These are phyloP conservation scores for Kryptolebias marmoratus DNA, from an alignment of 2,113 vertebrate species.

Conservation along the genomic window DNA sequence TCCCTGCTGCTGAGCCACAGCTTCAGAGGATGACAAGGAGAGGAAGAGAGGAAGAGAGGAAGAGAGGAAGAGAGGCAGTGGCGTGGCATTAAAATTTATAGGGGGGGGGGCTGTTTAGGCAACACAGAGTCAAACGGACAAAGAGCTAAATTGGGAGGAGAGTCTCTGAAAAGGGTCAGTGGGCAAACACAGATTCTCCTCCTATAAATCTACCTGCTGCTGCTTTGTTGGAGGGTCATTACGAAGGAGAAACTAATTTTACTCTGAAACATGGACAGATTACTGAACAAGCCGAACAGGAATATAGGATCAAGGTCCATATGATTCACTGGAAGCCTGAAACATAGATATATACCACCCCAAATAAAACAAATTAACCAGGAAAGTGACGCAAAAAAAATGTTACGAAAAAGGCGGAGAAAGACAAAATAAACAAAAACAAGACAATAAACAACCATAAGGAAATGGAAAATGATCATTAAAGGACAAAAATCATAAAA, in stretches of 20 bases:
- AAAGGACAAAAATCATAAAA: background rate
- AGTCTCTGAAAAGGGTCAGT: conserved; percentile 19
- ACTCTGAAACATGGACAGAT: background rate
- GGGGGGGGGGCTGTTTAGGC: conserved; percentile 37
- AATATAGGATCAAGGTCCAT: background rate
- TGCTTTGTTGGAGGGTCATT: conserved; percentile 4
- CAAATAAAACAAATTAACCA: no score
- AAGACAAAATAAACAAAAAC: no score
- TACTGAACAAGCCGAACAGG: background rate
- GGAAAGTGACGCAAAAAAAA: background rate
- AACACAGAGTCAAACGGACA: conserved; percentile 33
- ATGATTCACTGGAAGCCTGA: background rate
- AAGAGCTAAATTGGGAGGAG: conserved; percentile 29
- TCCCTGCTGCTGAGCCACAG: conserved; percentile 59
- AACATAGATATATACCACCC: background rate
- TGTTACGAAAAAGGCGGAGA: background rate
- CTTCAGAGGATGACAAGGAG: conserved; percentile 34
- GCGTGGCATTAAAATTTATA: conserved; percentile 47
- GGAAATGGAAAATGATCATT: background rate
- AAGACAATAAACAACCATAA: background rate
- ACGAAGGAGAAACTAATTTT: conserved; percentile 9
- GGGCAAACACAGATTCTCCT: conserved; percentile 17
- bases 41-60: conserved; percentile 28
- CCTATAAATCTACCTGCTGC: conserved; percentile 20
- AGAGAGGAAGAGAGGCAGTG: conserved; percentile 32